Conservation (phyloP, 2,888 invertebrate species). For the Stenoptilia bipunctidactyla region DNA sequence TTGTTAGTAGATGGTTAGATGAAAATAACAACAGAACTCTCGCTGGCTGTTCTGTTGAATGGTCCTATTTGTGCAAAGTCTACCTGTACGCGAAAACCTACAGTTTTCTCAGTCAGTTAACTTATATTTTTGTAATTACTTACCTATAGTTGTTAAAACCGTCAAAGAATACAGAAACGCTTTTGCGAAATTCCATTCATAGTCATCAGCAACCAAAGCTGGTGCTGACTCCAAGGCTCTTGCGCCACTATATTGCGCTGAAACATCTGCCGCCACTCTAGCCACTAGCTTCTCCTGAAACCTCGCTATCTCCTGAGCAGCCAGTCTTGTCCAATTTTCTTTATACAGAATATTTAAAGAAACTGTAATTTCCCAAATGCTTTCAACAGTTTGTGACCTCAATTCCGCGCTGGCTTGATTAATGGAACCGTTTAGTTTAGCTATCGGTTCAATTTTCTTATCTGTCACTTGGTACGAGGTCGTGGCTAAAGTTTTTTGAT, state of each 20-base stretch:
- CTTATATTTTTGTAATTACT: too few species aligned
- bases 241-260: constrained; percentile 62
- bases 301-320: constrained; percentile 81
- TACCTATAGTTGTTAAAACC: constrained; percentile 92
- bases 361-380: constrained; percentile 92
- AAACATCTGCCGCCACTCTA: constrained; percentile 82
- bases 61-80: too few species aligned
- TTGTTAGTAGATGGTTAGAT: too few species aligned
- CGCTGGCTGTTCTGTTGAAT: too few species aligned
- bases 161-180: constrained; percentile 95
- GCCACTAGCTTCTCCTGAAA: constrained; percentile 88
- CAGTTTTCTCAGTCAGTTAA: too few species aligned
- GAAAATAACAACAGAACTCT: too few species aligned
- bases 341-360: constrained; percentile 81
- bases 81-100: too few species aligned
- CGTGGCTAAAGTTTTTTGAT: constrained; percentile 61
- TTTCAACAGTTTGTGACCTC: constrained; percentile 80
- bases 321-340: constrained; percentile 1
- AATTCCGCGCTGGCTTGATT: constrained; percentile 56
- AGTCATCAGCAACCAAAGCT: constrained; percentile 62
- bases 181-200: constrained; percentile 90
- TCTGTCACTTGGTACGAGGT: constrained; percentile 59
- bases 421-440: constrained; percentile 47
- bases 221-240: constrained; percentile 58
- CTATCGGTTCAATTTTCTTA: constrained; percentile 34